Conservation (phyloP, 2,888 invertebrate genomes). For the Phasia obesa region DNA sequence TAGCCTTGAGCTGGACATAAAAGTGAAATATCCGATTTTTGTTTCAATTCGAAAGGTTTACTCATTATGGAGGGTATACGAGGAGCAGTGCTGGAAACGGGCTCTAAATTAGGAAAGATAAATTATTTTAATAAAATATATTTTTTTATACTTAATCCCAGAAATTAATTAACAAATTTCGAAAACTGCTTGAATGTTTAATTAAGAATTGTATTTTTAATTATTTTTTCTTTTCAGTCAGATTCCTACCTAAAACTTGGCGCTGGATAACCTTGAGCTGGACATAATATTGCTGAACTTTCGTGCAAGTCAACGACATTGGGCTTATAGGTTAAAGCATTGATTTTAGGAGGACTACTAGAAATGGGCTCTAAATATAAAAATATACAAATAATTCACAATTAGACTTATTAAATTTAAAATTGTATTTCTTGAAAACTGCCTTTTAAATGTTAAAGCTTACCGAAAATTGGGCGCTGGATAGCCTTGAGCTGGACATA, state of each 20-base stretch:
- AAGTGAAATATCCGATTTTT: slow-evolving; percentile 79
- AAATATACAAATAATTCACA: background rate
- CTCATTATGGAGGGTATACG: slow-evolving; percentile 82
- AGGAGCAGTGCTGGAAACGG: slow-evolving; percentile 84
- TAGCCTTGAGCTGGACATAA: slow-evolving; percentile 90
- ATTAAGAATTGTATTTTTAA: background rate
- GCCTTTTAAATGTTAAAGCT: slow-evolving; percentile 63
- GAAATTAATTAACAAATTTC: too few species aligned
- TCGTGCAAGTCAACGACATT: slow-evolving; percentile 81
- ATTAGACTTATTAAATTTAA: background rate
- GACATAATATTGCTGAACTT: slow-evolving; percentile 87
- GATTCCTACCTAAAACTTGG: slow-evolving; percentile 86
- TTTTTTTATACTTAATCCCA: too few species aligned
- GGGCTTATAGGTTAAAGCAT: slow-evolving; percentile 82
- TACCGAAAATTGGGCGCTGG: slow-evolving; percentile 89
- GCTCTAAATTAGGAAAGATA: slow-evolving; percentile 82
- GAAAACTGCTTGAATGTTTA: slow-evolving; percentile 90
- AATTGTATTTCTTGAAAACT: slow-evolving; percentile 67
- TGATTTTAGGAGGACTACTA: slow-evolving; percentile 84
- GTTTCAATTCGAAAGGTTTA: slow-evolving; percentile 78
- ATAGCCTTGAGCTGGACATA: slow-evolving; percentile 90
- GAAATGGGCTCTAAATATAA: slow-evolving; percentile 84
- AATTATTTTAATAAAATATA: background rate
- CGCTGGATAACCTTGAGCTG: slow-evolving; percentile 88
- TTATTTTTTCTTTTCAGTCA: background rate